Evolutionary conservation across 2,888 invertebrate genomes (phyloP).

Genomic region (Alloscopus bannaensis): DNA sequence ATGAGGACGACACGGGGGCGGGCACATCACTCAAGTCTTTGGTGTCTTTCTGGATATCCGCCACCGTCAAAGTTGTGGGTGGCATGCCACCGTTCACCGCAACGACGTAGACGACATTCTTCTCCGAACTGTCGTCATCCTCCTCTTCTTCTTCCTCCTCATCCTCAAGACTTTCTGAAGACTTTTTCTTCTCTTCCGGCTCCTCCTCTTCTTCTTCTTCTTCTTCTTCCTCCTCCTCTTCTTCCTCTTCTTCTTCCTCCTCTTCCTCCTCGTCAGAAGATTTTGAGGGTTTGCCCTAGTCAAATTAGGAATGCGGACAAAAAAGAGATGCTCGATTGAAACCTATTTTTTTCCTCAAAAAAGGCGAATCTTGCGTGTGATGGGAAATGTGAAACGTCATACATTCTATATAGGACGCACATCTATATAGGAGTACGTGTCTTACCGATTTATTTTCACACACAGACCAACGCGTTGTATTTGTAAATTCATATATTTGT

Average conservation of each 20-base stretch:
- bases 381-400: too few relatives aligned
- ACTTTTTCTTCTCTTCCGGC: constrained; percentile 24
- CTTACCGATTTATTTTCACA: too few relatives aligned
- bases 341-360: too few relatives aligned
- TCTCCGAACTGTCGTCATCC: constrained; percentile 61
- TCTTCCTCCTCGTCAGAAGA: constrained; percentile 27
- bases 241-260: constrained; percentile 42
- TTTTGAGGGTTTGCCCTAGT: not conserved
- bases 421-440: too few relatives aligned
- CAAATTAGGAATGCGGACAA: not conserved
- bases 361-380: too few relatives aligned
- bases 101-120: constrained; percentile 50
- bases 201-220: constrained; percentile 37
- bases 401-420: too few relatives aligned
- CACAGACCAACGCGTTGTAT: too few relatives aligned
- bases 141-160: constrained; percentile 68
- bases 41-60: constrained; percentile 28
- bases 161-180: constrained; percentile 52
- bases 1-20: constrained; percentile 40
- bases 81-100: constrained; percentile 35
- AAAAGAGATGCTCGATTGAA: not conserved
- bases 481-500: too few relatives aligned
- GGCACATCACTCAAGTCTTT: constrained; percentile 41
- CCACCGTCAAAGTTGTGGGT: constrained; percentile 39
- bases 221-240: constrained; percentile 23